Percentiles rank a stretch among this genome's conserved stretches.
Evolutionary conservation across 2,797 vertebrate genomes (phyloP).

Genomic region (Rhinoraja longicauda): DNA sequence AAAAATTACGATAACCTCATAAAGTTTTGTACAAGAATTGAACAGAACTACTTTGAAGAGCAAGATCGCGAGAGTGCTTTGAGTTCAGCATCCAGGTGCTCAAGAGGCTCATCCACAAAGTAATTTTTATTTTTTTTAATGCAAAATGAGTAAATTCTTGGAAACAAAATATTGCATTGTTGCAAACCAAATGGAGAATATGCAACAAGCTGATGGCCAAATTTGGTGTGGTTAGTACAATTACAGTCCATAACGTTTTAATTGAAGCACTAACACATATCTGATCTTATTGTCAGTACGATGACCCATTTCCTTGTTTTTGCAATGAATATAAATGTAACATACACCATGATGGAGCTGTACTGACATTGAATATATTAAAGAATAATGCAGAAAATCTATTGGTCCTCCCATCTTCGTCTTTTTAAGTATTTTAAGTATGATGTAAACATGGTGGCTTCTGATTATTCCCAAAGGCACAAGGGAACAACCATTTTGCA

Average conservation of each 20-base stretch:
- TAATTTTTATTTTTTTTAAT: neutral
- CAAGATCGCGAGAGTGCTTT: conserved; percentile 58
- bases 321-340: conserved; percentile 56
- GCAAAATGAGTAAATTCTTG: neutral
- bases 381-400: conserved; percentile 47
- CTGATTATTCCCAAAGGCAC: conserved; percentile 46
- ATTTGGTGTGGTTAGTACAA: neutral
- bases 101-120: conserved; percentile 47
- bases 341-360: conserved; percentile 59
- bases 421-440: conserved; percentile 49
- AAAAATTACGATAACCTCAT: conserved; percentile 86
- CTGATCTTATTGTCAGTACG: neutral
- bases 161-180: neutral
- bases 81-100: conserved; percentile 43
- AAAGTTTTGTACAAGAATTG: conserved; percentile 86
- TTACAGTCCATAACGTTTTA: neutral
- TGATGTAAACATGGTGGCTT: conserved; percentile 46
- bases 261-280: neutral
- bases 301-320: conserved; percentile 39
- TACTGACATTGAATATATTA: conserved; percentile 54
- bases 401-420: conserved; percentile 58
- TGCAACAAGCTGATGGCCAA: neutral
- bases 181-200: neutral
- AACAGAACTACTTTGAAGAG: conserved; percentile 85
- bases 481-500: conserved; percentile 49